Base-by-base conservation (phyloP, 2,797 vertebrate genomes). In the Mus minutoides region DNA sequence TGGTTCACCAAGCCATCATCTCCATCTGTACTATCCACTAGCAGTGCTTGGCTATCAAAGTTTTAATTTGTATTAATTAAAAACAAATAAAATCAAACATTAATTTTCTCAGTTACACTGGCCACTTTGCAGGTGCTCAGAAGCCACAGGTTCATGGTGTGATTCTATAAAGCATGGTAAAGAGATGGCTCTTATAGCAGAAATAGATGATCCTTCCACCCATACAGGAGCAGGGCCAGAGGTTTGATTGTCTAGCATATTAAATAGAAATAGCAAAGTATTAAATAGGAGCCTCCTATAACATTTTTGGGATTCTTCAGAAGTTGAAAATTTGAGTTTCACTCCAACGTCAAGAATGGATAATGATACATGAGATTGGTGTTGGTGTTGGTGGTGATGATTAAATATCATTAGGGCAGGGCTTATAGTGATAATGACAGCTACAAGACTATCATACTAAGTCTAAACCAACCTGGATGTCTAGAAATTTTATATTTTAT, bases 111-210 rank as follows among this genome's bases (percentile, higher is more conserved):
- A 62, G 24, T 83, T 46, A 2, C 1, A 10, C 0, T 43, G 11
- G 1, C 46, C 34, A 3, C 34, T 87, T 76, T 76, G 67, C 17
- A 58, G 11, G 31, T 19, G 1, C 49, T 62, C 60, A 49, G 4
- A 31, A 62, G 52, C 43, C 13, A 26, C 2, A 6, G 5, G 16
- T n/a, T 26, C 24, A 3, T 26, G 7, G 0, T 29, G 2, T 4
- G 46, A 43, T 75, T 2, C 0, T 73, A 29, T 2, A 52, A 24
- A 21, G 5, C 9, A 8, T 14, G 24, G 12, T 37, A 49, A 4
- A 67, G 14, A 46, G 9, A 24, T 82, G 84, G 86, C 10, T 43
- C 31, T 62, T 8, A 4, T 16, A 93, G 22, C 5, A 84, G n/a
- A 89, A 19, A 56, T 49, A 52, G 26, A 34, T 43, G 2, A 26